Conservation (phyloP, 2,113 vertebrate species). For the Prietella phreatophila region DNA sequence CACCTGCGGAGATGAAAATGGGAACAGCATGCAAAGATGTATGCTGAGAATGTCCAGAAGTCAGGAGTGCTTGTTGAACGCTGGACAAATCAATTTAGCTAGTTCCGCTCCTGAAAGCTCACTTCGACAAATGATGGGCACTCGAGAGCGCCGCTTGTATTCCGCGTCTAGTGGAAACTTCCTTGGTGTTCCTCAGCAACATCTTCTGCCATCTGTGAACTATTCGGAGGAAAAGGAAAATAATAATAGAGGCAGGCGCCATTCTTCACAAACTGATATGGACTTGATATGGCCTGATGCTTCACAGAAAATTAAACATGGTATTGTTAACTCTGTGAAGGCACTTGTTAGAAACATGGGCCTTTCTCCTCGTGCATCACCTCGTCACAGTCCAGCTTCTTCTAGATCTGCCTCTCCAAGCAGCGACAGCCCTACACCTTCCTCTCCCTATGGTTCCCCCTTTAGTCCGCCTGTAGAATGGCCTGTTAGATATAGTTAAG, state of each 20-base stretch:
- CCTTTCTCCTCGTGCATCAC: not conserved
- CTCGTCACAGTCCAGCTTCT: not conserved
- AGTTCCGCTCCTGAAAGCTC: not conserved
- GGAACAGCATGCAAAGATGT: not conserved
- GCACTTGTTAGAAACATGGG: not conserved
- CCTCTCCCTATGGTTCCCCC: not conserved
- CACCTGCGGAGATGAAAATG: not conserved
- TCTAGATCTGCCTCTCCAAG: not conserved
- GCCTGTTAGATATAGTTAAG: not conserved
- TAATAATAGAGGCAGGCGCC: too few species aligned
- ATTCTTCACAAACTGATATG: not conserved
- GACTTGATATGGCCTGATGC: rapidly evolving
- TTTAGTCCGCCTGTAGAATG: not conserved
- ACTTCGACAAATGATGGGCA: rapidly evolving
- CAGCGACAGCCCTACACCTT: not conserved
- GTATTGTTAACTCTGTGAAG: not conserved
- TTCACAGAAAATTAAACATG: not conserved
- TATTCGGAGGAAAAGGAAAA: not conserved
- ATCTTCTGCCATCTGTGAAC: not conserved
- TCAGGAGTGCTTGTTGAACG: not conserved
- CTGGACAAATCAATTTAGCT: rapidly evolving
- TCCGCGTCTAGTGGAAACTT: not conserved
- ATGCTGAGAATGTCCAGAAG: not conserved
- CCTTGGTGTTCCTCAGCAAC: not conserved
- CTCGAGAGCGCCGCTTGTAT: not conserved